Base-by-base conservation (phyloP, 2,888 invertebrate genomes). In the Homarus gammarus region DNA sequence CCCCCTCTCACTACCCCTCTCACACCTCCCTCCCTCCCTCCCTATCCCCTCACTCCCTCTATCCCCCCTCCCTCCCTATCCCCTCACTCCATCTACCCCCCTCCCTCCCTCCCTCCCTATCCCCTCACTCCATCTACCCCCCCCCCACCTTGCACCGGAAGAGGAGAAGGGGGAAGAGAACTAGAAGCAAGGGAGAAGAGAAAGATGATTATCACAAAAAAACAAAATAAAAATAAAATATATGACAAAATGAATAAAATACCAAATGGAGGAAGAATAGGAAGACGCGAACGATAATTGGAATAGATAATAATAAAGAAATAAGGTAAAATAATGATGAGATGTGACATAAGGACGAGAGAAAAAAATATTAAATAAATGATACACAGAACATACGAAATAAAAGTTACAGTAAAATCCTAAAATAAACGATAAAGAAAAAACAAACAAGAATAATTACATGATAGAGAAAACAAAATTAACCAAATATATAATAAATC, bases 111-210 rank as follows among this genome's bases (percentile, higher is more conserved):
- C 15, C 10, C 18, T 18, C 18, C 56, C 56, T 18, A 10, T 56
- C 56, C 56, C 18, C 10, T 64, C 6, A 10, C 31, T 10, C 64
- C 18, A 22, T 64, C 31, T 56, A 15, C 56, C 56, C 56, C 10
- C 10, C 56, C 10, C 12, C 56, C n/a, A n/a, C 10, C 56, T 18
- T 56, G 12, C 56, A 10, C 68, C 1, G 15, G 3, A 15, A 31
- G 36, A 31, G 36, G 33, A 1, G 49, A 27, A 44, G 44, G 49
- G 44, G 49, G 75, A 31, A 33, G 27, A 27, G n/a, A 22, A 56
- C 33, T 31, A 36, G 36, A 51, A 79, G 56, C 27, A 56, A 79
- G 31, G 33, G 31, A 36, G 78, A 79, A 56, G 78, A 79, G 78
- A 56, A 36, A 33, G 31, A 79, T 27, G 22, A 38, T n/a, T n/a